Evolutionary conservation across 2,888 invertebrate genomes (phyloP), one percentile per base, ranked within the genome.

Genomic region (Ornithoptera alexandrae): DNA sequence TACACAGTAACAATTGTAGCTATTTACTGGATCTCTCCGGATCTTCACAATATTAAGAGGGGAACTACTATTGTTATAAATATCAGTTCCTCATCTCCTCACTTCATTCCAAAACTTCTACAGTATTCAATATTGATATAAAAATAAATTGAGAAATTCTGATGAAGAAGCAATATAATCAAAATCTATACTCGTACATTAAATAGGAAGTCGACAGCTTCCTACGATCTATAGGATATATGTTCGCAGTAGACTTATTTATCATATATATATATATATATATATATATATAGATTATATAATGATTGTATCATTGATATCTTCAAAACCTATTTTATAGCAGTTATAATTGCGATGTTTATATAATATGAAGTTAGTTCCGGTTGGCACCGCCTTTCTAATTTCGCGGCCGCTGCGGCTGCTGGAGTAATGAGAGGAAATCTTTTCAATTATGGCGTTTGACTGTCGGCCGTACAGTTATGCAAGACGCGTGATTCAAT

Each of bases 371-470:
- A 50, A 36, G 22, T 53, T 18, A 36, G 68, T 65, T 69, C 69
- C 69, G 69, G 69, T 2, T 61, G 46, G 18, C 59, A 18, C n/a
- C 12, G 30, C 61, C 69, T 69, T 69, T 69, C 69, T 69, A 69
- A 69, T 65, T 60, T 46, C 65, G 69, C 53, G n/a, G n/a, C 64
- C 42, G 57, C 61, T 69, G 65, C 67, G 67, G 50, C 60, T 12
- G 59, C 20, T 56, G 10, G 53, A 63, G 63, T 62, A 53, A 62
- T n/a, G 56, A 53, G 50, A 67, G 63, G 62, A 70, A 67, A 60
- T 67, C 57, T 65, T 56, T 67, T 58, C 61, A 68, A 71, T 65
- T 57, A 63, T 50, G 58, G 46, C 61, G 61, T 61, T 36, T 24
- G 39, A 62, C 22, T 39, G 5, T 56, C n/a, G 56, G 42, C 39